A percentile compares a stretch with the other conserved stretches of the same genome.
phyloP scores from a whole-genome alignment of 2,888 invertebrate genomes.

The Drosophila suboccidentalis region DNA sequence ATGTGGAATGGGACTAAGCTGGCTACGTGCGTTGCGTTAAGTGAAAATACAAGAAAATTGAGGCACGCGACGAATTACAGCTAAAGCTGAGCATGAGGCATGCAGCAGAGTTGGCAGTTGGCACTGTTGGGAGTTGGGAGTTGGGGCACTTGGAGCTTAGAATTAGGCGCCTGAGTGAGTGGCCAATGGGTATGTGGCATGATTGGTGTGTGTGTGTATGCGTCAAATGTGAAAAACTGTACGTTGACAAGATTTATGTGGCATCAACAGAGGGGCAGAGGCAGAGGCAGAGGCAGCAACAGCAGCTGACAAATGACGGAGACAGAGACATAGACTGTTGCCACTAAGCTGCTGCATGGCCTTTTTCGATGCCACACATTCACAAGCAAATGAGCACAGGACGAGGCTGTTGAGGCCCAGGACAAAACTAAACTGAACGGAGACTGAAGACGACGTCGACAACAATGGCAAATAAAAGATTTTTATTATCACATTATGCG shows the following conservation, averaged over 20 bases:
- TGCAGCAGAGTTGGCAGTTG: slow-evolving; percentile 8
- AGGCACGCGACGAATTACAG: slow-evolving; percentile 71
- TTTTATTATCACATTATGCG: slow-evolving; percentile 80
- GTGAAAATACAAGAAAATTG: slow-evolving; percentile 73
- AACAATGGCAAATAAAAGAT: slow-evolving; percentile 79
- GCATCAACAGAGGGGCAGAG: slow-evolving; percentile 31
- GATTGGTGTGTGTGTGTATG: slow-evolving; percentile 23
- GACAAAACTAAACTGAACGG: not conserved
- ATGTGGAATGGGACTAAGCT: slow-evolving; percentile 49
- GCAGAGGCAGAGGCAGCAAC: slow-evolving; percentile 12
- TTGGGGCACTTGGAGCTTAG: slow-evolving; percentile 47
- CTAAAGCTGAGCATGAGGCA: slow-evolving; percentile 41
- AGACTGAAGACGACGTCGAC: slow-evolving; percentile 26
- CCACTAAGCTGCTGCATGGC: slow-evolving; percentile 48
- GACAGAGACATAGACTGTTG: slow-evolving; percentile 8
- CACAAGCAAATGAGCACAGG: slow-evolving; percentile 45
- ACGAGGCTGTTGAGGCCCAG: slow-evolving; percentile 22
- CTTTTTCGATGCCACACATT: slow-evolving; percentile 41
- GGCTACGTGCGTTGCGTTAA: slow-evolving; percentile 74
- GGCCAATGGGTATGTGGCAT: slow-evolving; percentile 52
- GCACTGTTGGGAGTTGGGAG: slow-evolving; percentile 1
- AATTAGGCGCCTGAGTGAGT: slow-evolving; percentile 73
- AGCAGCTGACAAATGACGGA: slow-evolving; percentile 39
- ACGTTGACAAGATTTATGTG: slow-evolving; percentile 77
- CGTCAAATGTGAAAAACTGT: slow-evolving; percentile 77